A percentile compares a stretch with the other conserved stretches of the same genome.
phyloP scores from a whole-genome alignment of 2,797 vertebrate genomes.

The Sebastes nivosus region DNA sequence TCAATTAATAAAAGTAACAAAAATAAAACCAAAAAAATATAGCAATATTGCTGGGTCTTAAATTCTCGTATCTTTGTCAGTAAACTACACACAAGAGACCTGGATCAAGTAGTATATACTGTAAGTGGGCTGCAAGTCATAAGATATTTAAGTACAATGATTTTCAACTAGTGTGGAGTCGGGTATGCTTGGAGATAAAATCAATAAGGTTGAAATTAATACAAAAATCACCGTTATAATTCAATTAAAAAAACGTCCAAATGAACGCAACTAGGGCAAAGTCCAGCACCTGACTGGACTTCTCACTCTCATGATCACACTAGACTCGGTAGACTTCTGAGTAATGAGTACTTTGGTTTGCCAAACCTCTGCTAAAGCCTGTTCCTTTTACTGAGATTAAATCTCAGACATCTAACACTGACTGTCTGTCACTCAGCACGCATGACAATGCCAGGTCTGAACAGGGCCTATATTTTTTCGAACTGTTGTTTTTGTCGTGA shows the following conservation, averaged over 20 bases:
- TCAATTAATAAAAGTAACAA: slow-evolving; percentile 50
- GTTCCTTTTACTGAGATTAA: neutral
- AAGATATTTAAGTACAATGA: slow-evolving; percentile 6
- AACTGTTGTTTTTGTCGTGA: too few relatives aligned
- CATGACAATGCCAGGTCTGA: too few relatives aligned
- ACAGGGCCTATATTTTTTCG: too few relatives aligned
- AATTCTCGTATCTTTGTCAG: slow-evolving; percentile 15
- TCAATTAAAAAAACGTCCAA: neutral
- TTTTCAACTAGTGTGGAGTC: neutral
- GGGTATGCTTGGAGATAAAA: neutral
- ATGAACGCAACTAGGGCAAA: neutral
- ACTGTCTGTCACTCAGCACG: neutral
- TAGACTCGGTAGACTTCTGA: neutral
- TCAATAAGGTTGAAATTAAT: neutral
- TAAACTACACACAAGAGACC: slow-evolving; percentile 49
- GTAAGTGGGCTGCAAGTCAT: slow-evolving; percentile 31
- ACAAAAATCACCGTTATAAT: neutral
- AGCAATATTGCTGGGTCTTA: slow-evolving; percentile 41
- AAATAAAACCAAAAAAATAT: slow-evolving; percentile 50
- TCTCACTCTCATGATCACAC: neutral
- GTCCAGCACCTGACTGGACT: slow-evolving; percentile 10
- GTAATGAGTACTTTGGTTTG: slow-evolving; percentile 25
- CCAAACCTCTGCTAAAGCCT: slow-evolving; percentile 9
- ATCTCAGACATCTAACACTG: neutral
- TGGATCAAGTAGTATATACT: slow-evolving; percentile 26